A percentile compares a stretch with the other conserved stretches of the same genome.
These are phyloP conservation scores for Tapera naevia DNA, from an alignment of 2,797 vertebrate species.

Conservation along the genomic window DNA sequence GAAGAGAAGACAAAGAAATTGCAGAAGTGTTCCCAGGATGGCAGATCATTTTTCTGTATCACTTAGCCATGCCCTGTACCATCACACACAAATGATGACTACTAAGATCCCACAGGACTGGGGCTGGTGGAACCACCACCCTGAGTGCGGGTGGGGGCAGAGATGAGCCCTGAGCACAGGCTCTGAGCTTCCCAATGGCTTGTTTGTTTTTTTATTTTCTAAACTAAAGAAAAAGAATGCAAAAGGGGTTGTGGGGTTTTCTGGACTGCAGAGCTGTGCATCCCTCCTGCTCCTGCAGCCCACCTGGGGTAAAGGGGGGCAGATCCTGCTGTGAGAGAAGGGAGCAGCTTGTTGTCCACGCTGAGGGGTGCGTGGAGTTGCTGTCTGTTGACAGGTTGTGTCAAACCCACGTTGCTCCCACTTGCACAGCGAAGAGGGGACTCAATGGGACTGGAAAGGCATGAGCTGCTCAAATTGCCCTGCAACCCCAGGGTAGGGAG, in stretches of 20 bases:
- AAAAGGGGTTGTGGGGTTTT: background rate
- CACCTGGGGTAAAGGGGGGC: too few relatives aligned
- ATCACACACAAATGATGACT: background rate
- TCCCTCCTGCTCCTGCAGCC: too few relatives aligned
- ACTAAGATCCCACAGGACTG: rapidly evolving
- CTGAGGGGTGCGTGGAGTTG: background rate
- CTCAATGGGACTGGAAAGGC: background rate
- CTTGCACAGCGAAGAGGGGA: background rate
- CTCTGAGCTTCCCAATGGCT: background rate
- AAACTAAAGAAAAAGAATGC: too few relatives aligned
- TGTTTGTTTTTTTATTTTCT: too few relatives aligned
- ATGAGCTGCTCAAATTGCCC: background rate
- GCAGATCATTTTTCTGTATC: background rate
- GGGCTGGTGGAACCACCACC: background rate
- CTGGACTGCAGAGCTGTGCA: too few relatives aligned
- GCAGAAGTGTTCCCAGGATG: background rate
- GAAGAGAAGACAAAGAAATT: background rate
- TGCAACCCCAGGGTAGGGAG: background rate
- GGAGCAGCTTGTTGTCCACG: background rate
- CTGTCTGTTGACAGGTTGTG: background rate
- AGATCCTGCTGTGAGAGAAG: background rate
- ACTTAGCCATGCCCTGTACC: background rate
- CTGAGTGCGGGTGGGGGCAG: background rate
- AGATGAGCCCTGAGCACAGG: background rate
- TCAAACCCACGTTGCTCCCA: background rate